phyloP scores from a whole-genome alignment of 1,140 invertebrate species.

The Oedothorax gibbosus region DNA sequence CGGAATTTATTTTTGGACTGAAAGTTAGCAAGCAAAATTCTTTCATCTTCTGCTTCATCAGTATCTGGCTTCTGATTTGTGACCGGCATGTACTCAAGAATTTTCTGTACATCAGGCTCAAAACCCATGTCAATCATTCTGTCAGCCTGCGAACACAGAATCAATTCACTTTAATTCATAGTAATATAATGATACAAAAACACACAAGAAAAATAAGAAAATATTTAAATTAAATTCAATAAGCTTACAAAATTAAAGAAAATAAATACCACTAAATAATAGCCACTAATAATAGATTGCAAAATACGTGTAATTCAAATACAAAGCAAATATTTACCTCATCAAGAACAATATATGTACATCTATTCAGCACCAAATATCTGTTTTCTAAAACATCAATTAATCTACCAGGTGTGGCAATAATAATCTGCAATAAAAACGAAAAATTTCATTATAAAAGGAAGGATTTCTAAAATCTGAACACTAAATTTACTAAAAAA shows the following conservation, averaged over 20 bases:
- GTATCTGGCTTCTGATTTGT: constrained; percentile 98
- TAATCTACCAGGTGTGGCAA: constrained; percentile 98
- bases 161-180: neutral
- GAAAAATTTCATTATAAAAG: constrained; percentile 22
- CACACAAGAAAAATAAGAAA: neutral
- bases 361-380: constrained; percentile 96
- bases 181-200: neutral
- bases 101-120: constrained; percentile 96
- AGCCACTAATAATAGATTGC: neutral
- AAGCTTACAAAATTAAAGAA: neutral
- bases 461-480: neutral
- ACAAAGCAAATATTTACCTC: constrained; percentile 65
- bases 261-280: neutral
- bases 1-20: constrained; percentile 97
- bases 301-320: constrained; percentile 13
- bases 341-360: constrained; percentile 80
- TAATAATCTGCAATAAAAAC: constrained; percentile 84
- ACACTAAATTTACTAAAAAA: neutral
- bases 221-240: neutral
- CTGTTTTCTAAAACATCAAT: constrained; percentile 99
- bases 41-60: constrained; percentile 97
- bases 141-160: constrained; percentile 76
- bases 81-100: constrained; percentile 98
- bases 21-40: constrained; percentile 91
- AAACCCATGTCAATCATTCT: constrained; percentile 99